Conservation (phyloP, 2,113 vertebrate species). For the Poecile atricapillus region DNA sequence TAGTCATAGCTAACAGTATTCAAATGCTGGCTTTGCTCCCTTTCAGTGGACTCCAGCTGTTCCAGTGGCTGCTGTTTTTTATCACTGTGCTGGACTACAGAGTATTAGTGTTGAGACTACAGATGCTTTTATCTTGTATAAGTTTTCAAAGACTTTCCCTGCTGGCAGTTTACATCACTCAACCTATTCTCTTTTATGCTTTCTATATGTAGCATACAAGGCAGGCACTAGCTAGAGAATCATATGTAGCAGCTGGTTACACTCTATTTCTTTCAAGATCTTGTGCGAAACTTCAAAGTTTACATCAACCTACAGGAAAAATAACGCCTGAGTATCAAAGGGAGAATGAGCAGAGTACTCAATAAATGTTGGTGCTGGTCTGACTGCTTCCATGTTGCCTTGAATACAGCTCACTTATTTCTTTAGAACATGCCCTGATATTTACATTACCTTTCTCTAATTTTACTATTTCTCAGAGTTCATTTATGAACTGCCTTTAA, state of each 20-base stretch:
- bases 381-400: slow-evolving; percentile 24
- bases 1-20: not conserved
- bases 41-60: not conserved
- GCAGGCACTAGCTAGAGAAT: not conserved
- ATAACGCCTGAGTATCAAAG: slow-evolving; percentile 11
- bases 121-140: slow-evolving; percentile 35
- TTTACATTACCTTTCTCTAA: slow-evolving; percentile 19
- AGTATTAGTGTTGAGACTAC: not conserved
- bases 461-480: not conserved
- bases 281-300: slow-evolving; percentile 10
- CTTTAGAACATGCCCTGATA: not conserved
- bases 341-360: not conserved
- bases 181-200: not conserved
- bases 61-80: not conserved
- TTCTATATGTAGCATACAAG: not conserved
- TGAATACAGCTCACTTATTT: not conserved
- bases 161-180: not conserved
- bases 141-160: slow-evolving; percentile 20
- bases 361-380: slow-evolving; percentile 15
- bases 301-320: not conserved
- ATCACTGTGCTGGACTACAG: not conserved
- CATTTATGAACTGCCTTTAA: slow-evolving; percentile 43
- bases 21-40: not conserved
- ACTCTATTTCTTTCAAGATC: slow-evolving; percentile 25
- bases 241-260: slow-evolving; percentile 13